phyloP scores from a whole-genome alignment of 2,888 invertebrate genomes.

The Drosophila lutescens region DNA sequence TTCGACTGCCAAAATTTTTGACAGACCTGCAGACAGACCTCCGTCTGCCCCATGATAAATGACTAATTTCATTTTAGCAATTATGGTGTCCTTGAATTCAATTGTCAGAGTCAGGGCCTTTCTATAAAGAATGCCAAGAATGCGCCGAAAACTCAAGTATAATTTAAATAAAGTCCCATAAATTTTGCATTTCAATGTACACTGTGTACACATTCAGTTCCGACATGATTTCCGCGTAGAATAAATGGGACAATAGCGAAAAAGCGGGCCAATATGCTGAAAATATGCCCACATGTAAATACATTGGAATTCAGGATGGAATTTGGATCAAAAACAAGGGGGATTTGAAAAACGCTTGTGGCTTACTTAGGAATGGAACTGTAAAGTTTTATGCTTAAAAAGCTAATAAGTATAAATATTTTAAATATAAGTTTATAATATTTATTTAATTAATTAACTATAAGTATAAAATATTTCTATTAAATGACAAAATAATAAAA shows the following conservation, averaged over 20 bases:
- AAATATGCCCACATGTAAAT: constrained; percentile 21
- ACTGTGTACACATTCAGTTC: not conserved
- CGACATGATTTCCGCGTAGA: constrained; percentile 23
- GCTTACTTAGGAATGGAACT: constrained; percentile 29
- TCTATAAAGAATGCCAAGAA: constrained; percentile 55
- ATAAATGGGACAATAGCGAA: constrained; percentile 33
- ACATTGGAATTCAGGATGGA: constrained; percentile 54
- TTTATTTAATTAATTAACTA: no score
- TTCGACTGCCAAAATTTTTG: constrained; percentile 59
- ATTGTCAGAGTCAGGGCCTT: constrained; percentile 77
- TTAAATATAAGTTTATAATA: no score
- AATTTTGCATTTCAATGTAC: constrained; percentile 4
- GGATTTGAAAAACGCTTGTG: constrained; percentile 37
- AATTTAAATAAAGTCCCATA: constrained; percentile 5
- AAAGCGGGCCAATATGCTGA: constrained; percentile 1
- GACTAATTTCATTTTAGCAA: constrained; percentile 57
- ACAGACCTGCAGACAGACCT: constrained; percentile 56
- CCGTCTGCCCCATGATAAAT: constrained; percentile 53
- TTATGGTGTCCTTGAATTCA: constrained; percentile 67
- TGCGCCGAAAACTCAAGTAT: constrained; percentile 26
- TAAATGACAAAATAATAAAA: no score
- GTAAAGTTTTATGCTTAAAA: not conserved
- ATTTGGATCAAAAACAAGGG: constrained; percentile 47
- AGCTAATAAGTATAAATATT: no score
- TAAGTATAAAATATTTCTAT: no score